Evolutionary conservation across 2,888 invertebrate species (phyloP).

Genomic region (Agrenia bidenticulata): DNA sequence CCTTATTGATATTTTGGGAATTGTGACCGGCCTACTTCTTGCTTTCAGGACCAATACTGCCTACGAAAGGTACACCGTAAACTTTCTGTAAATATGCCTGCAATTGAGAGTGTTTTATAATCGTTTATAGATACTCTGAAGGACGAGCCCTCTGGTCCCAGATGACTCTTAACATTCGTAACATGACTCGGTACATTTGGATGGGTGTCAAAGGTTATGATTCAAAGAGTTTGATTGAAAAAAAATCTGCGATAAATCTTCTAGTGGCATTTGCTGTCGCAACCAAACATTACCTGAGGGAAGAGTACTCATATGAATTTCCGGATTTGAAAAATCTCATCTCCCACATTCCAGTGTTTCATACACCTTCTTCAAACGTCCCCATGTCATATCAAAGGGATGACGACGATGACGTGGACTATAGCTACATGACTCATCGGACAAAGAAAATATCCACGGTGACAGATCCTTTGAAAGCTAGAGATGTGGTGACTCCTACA

Average conservation of each 20-base stretch:
- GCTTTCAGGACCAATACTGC: constrained; percentile 41
- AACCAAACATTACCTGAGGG: constrained; percentile 41
- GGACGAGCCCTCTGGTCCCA: constrained; percentile 34
- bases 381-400: constrained; percentile 14
- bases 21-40: constrained; percentile 47
- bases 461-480: constrained; percentile 11
- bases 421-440: not conserved
- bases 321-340: constrained; percentile 30
- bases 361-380: constrained; percentile 37
- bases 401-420: not conserved
- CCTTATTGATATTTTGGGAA: constrained; percentile 46
- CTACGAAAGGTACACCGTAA: constrained; percentile 40
- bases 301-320: constrained; percentile 41
- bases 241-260: constrained; percentile 41
- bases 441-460: constrained; percentile 10
- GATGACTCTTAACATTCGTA: constrained; percentile 37
- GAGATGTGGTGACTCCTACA: constrained; percentile 29
- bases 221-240: constrained; percentile 30
- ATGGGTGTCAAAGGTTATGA: constrained; percentile 28
- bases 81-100: too few relatives aligned
- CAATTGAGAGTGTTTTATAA: too few relatives aligned
- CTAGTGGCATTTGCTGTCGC: constrained; percentile 43
- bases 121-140: constrained; percentile 17
- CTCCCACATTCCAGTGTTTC: constrained; percentile 36
- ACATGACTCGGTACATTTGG: constrained; percentile 40